A percentile compares a stretch with the other conserved stretches of the same genome.
These are phyloP conservation scores for Chionis minor DNA, from an alignment of 2,113 vertebrate species.

Conservation along the genomic window DNA sequence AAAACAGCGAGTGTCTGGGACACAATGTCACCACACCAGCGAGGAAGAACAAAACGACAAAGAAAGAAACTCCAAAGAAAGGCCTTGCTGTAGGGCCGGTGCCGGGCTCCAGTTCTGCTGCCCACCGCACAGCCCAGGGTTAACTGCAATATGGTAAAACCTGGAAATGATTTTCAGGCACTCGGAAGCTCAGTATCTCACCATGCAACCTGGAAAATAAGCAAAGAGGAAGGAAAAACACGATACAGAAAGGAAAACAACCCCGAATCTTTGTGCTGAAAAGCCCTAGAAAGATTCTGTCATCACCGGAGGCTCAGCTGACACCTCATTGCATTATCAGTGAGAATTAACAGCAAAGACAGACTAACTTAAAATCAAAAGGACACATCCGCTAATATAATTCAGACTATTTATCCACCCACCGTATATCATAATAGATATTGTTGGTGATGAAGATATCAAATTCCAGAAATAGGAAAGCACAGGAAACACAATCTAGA, in stretches of 20 bases:
- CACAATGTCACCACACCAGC: not conserved
- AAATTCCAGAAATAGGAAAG: not conserved
- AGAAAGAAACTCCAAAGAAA: not conserved
- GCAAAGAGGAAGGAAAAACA: not conserved
- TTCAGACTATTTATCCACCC: not conserved
- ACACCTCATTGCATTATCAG: not conserved
- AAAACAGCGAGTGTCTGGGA: not conserved
- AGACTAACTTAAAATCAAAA: not conserved
- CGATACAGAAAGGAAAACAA: not conserved
- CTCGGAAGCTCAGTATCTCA: not conserved
- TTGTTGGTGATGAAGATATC: not conserved
- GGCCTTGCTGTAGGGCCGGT: not conserved
- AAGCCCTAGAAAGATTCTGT: not conserved
- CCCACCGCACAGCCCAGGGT: not conserved
- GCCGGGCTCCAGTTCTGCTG: not conserved
- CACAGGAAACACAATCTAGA: not conserved
- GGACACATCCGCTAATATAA: not conserved
- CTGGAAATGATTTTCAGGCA: not conserved
- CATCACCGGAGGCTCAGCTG: not conserved
- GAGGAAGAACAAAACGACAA: not conserved
- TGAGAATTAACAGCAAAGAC: not conserved
- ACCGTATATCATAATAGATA: not conserved
- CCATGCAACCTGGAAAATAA: not conserved
- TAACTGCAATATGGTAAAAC: not conserved
- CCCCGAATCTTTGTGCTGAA: not conserved